A percentile compares a stretch with the other conserved stretches of the same genome.
These are phyloP conservation scores for Apocrypta bakeri DNA, from an alignment of 1,140 invertebrate genomes.

Conservation along the genomic window DNA sequence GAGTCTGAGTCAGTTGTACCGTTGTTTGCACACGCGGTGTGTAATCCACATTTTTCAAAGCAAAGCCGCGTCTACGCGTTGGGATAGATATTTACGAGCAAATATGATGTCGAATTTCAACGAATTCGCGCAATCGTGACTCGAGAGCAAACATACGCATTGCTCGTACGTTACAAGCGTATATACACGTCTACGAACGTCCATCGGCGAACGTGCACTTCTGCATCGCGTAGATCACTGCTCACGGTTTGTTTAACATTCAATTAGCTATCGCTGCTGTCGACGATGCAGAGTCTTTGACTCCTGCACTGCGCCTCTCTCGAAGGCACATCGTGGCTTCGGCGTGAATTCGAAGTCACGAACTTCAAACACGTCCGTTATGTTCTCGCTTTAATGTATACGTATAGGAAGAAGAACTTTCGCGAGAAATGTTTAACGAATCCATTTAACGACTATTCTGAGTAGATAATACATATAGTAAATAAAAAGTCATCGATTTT, in stretches of 20 bases:
- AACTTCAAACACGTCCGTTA: conserved; percentile 36
- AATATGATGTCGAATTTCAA: no score
- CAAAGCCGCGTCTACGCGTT: no score
- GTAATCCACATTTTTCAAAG: no score
- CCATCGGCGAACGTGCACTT: background rate
- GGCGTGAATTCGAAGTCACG: conserved; percentile 9
- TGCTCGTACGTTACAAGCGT: no score
- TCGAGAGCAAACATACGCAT: background rate
- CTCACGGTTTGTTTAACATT: conserved; percentile 34
- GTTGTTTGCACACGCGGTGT: no score
- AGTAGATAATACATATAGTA: no score
- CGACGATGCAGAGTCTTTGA: background rate
- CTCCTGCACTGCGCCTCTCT: background rate
- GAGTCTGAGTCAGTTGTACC: no score
- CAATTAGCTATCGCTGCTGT: conserved; percentile 23
- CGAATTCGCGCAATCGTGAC: background rate
- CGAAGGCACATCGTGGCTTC: background rate
- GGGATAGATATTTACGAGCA: no score
- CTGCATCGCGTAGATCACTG: conserved; percentile 15
- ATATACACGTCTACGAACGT: background rate
- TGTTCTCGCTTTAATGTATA: background rate
- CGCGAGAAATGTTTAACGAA: no score
- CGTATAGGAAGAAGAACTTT: background rate
- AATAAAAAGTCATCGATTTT: no score
- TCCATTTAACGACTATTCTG: no score